These are phyloP conservation scores for Aulostomus chinensis DNA, from an alignment of 2,797 vertebrate species.

Conservation along the genomic window DNA sequence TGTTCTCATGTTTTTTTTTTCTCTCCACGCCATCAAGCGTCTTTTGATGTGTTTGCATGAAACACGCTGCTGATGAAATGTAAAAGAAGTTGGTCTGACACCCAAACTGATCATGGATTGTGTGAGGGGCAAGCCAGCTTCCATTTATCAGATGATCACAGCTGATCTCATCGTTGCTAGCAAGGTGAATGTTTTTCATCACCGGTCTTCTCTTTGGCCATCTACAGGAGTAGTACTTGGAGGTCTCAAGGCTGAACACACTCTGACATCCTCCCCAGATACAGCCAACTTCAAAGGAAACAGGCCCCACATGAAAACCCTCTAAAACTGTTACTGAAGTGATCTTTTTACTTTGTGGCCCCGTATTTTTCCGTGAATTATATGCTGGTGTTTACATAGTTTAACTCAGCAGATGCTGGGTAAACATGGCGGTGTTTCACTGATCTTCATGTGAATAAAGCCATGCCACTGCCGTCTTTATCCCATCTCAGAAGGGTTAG, in stretches of 20 bases:
- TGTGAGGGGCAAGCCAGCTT: conserved; percentile 4
- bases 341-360: conserved; percentile 29
- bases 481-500: conserved; percentile 55
- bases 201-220: conserved; percentile 4
- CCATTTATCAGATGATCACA: conserved; percentile 49
- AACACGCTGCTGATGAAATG: conserved; percentile 37
- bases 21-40: too few species aligned
- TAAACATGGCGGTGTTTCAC: conserved; percentile 56
- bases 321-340: conserved; percentile 12
- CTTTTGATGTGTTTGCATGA: conserved; percentile 31
- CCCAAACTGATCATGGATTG: conserved; percentile 37
- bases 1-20: too few species aligned
- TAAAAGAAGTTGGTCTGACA: conserved; percentile 24
- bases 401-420: conserved; percentile 59
- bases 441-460: conserved; percentile 68
- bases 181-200: conserved; percentile 28
- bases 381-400: conserved; percentile 37
- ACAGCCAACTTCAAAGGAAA: too few species aligned
- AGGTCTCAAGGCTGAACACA: too few species aligned
- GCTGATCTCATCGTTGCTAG: conserved; percentile 39
- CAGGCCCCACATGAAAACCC: too few species aligned
- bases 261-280: too few species aligned
- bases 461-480: conserved; percentile 46
- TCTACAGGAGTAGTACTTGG: too few species aligned
- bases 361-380: conserved; percentile 34